Evolutionary conservation across 2,888 invertebrate species (phyloP).

Genomic region (Volucella zonaria): DNA sequence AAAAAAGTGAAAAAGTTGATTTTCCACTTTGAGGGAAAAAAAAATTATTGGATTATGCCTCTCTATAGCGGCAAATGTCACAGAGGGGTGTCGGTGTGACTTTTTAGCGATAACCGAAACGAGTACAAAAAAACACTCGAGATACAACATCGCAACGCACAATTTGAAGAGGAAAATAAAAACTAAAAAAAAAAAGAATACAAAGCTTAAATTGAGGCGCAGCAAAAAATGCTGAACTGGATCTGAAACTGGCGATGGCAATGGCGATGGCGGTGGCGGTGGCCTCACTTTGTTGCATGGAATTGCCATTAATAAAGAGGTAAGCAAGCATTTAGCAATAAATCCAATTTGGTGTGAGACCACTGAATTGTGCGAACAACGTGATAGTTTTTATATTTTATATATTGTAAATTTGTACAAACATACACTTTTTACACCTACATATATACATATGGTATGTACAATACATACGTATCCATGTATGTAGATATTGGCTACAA

Average conservation of each 20-base stretch:
- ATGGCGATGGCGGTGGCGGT: not conserved
- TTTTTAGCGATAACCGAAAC: slow-evolving; percentile 58
- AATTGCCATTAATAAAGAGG: slow-evolving; percentile 34
- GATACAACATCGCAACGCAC: slow-evolving; percentile 43
- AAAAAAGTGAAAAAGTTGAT: slow-evolving; percentile 74
- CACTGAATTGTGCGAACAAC: not conserved
- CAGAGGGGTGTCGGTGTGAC: slow-evolving; percentile 62
- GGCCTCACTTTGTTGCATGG: slow-evolving; percentile 21
- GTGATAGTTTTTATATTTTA: not conserved
- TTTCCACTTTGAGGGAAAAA: slow-evolving; percentile 51
- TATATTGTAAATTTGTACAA: not conserved
- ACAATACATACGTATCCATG: not conserved
- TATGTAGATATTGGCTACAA: not conserved
- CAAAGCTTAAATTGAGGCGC: slow-evolving; percentile 6
- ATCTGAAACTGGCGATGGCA: not conserved
- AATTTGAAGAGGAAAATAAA: slow-evolving; percentile 17
- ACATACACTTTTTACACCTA: not conserved
- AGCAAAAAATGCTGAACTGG: not conserved
- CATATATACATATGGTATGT: not conserved
- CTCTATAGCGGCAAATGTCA: slow-evolving; percentile 47
- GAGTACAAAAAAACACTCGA: slow-evolving; percentile 6
- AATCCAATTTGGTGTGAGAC: slow-evolving; percentile 5
- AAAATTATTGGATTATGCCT: slow-evolving; percentile 68
- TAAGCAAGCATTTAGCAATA: slow-evolving; percentile 33
- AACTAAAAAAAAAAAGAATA: slow-evolving; percentile 9